phyloP scores from a whole-genome alignment of 2,888 invertebrate species.

The Pristionchus maxplancki region DNA sequence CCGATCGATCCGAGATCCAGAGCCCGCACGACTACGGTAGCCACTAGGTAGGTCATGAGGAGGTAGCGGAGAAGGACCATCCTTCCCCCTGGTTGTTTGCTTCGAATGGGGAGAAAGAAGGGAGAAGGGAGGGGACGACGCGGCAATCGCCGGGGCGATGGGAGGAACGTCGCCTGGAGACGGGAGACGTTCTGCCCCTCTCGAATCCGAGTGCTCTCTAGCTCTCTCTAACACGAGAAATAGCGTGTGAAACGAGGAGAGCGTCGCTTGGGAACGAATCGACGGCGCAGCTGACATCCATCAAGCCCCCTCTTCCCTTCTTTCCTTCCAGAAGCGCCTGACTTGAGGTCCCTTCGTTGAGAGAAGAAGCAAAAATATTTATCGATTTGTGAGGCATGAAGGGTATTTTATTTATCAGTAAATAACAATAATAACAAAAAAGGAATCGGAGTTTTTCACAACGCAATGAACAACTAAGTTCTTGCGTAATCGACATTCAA shows the following conservation, averaged over 20 bases:
- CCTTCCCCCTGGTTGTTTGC: background rate
- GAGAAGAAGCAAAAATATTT: background rate
- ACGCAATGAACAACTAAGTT: no score
- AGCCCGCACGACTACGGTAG: background rate
- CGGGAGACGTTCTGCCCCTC: background rate
- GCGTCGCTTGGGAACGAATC: background rate
- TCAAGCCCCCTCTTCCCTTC: background rate
- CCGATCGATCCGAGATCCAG: background rate
- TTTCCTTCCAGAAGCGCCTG: background rate
- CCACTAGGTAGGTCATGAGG: conserved; percentile 16
- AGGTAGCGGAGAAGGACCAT: conserved; percentile 5
- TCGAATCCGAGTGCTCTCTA: background rate
- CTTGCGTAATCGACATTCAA: no score
- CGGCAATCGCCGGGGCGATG: background rate
- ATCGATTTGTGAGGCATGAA: background rate
- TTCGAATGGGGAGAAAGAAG: background rate
- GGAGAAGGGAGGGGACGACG: background rate
- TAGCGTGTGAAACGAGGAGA: background rate
- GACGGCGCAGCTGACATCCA: no score
- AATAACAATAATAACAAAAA: no score
- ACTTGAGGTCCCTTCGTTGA: background rate
- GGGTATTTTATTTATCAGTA: no score
- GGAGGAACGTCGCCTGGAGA: background rate
- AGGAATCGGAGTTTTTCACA: no score
- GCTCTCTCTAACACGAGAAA: background rate